Evolutionary conservation across 2,797 vertebrate species (phyloP).

Genomic region (Schizopygopsis malacanthus): DNA sequence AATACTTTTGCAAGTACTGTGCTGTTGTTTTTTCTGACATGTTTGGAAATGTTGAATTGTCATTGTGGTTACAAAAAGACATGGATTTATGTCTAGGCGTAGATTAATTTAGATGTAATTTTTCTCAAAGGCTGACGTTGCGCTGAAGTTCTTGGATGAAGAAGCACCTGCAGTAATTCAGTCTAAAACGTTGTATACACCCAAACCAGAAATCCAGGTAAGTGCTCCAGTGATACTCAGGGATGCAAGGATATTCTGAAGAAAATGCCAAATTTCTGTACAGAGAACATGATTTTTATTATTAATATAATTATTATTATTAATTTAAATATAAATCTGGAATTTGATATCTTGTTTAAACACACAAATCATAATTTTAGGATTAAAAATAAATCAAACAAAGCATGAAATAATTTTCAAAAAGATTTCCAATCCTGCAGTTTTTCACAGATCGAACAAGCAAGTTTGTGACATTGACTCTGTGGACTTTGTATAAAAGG

Average conservation of each 20-base stretch:
- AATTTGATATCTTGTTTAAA: too few relatives aligned
- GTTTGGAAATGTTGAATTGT: background rate
- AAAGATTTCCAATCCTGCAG: background rate
- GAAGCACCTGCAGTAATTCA: slow-evolving; percentile 88
- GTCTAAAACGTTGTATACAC: slow-evolving; percentile 91
- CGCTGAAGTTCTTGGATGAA: slow-evolving; percentile 95
- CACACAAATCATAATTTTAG: too few relatives aligned
- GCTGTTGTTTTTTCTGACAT: background rate
- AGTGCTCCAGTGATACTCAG: background rate
- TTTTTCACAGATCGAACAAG: too few relatives aligned
- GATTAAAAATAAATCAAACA: too few relatives aligned
- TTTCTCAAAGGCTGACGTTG: slow-evolving; percentile 86
- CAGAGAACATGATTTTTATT: background rate
- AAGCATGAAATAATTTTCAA: too few relatives aligned
- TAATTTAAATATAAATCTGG: too few relatives aligned
- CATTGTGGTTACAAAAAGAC: background rate
- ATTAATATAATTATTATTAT: too few relatives aligned
- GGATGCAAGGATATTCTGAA: background rate
- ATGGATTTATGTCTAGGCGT: background rate
- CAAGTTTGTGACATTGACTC: background rate
- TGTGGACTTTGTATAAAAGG: background rate
- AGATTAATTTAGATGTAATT: background rate
- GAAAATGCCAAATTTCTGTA: background rate
- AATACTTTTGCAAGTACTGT: background rate
- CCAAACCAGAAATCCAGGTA: slow-evolving; percentile 98